phyloP scores from a whole-genome alignment of 1,140 invertebrate genomes.

The Brachionus calyciflorus region DNA sequence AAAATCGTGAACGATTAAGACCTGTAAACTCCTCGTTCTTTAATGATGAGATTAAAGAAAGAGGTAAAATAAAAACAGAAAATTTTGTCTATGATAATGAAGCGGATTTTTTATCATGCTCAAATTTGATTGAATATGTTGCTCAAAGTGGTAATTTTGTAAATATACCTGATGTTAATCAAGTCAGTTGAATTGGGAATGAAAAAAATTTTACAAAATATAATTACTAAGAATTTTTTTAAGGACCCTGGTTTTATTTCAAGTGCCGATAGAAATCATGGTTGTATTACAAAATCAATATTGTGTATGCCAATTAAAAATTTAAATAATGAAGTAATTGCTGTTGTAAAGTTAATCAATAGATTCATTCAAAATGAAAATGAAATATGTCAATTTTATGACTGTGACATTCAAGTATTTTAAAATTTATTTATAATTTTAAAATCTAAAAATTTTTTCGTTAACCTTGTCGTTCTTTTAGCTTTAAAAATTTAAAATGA shows the following conservation, averaged over 20 bases:
- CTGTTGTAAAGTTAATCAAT: constrained; percentile 94
- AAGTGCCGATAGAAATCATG: background rate
- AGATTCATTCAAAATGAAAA: constrained; percentile 63
- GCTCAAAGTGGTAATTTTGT: constrained; percentile 51
- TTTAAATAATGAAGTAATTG: constrained; percentile 89
- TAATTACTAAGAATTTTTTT: background rate
- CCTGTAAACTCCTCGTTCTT: background rate
- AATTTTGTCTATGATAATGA: background rate
- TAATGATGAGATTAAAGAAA: background rate
- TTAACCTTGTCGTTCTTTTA: too few species aligned
- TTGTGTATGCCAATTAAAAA: constrained; percentile 85
- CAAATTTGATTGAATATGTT: constrained; percentile 51
- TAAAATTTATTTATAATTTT: too few species aligned
- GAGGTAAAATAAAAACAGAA: background rate
- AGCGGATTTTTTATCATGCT: background rate
- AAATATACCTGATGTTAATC: constrained; percentile 60
- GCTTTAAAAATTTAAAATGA: too few species aligned
- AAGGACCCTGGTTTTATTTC: background rate
- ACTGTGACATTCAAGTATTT: constrained; percentile 61
- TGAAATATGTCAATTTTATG: constrained; percentile 56
- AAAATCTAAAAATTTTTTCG: too few species aligned
- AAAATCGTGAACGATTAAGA: constrained; percentile 3
- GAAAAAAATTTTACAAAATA: background rate
- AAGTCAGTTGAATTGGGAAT: constrained; percentile 55
- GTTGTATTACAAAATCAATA: constrained; percentile 52